Conservation (phyloP, 1,140 invertebrate genomes). For the Drosophila bocqueti region DNA sequence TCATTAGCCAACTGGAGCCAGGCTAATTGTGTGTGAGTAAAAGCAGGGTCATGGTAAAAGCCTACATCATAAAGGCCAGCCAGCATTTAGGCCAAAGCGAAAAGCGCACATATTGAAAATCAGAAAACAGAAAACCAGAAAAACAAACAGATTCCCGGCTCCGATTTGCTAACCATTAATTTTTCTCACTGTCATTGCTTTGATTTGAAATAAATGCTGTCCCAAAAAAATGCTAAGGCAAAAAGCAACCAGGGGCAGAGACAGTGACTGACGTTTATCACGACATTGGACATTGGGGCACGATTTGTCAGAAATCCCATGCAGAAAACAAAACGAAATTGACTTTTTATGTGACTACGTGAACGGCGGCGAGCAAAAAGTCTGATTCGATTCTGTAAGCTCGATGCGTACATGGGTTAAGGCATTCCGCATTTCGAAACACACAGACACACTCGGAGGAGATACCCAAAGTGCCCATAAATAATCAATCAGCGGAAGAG, state of each 20-base stretch:
- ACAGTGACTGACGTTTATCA: slow-evolving; percentile 77
- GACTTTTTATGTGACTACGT: slow-evolving; percentile 71
- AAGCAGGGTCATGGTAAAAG: slow-evolving; percentile 19
- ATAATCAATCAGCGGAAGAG: slow-evolving; percentile 54
- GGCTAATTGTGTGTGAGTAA: slow-evolving; percentile 56
- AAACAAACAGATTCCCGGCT: slow-evolving; percentile 34
- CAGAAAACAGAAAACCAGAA: slow-evolving; percentile 13
- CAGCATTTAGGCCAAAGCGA: slow-evolving; percentile 2
- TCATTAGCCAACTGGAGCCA: slow-evolving; percentile 57
- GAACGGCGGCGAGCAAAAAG: slow-evolving; percentile 33
- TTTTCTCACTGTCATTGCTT: slow-evolving; percentile 68
- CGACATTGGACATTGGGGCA: slow-evolving; percentile 58
- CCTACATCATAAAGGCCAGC: slow-evolving; percentile 21
- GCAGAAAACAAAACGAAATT: slow-evolving; percentile 56
- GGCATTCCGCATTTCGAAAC: slow-evolving; percentile 36
- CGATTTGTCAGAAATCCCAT: slow-evolving; percentile 69
- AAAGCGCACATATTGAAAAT: background rate
- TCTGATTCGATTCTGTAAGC: slow-evolving; percentile 30
- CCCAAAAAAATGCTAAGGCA: slow-evolving; percentile 30
- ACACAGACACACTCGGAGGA: background rate
- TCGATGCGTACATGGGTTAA: slow-evolving; percentile 39
- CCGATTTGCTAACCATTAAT: slow-evolving; percentile 72
- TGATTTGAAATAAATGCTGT: slow-evolving; percentile 63
- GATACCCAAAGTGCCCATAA: slow-evolving; percentile 42
- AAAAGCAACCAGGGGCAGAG: slow-evolving; percentile 23